A percentile compares a stretch with the other conserved stretches of the same genome.
These are phyloP conservation scores for Myopa tessellatipennis DNA, from an alignment of 2,888 invertebrate species.

Conservation along the genomic window DNA sequence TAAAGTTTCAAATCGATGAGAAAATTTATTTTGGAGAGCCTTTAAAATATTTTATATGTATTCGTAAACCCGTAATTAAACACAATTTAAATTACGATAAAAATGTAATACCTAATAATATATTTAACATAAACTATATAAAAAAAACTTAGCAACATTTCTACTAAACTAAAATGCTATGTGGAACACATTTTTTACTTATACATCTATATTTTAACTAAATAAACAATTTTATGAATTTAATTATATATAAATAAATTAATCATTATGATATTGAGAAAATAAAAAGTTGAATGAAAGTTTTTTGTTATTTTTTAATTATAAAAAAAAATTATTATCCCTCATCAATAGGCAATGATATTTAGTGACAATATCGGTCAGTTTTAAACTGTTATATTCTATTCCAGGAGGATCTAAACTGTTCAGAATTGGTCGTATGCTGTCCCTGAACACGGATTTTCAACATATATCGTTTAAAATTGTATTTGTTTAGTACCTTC, in stretches of 20 bases:
- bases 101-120: conserved; percentile 9
- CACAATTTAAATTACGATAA: conserved; percentile 16
- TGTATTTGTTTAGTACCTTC: too few relatives aligned
- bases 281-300: conserved; percentile 36
- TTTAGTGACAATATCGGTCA: too few relatives aligned
- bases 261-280: conserved; percentile 50
- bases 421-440: too few relatives aligned
- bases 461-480: too few relatives aligned
- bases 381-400: too few relatives aligned
- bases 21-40: conserved; percentile 27
- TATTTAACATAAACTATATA: conserved; percentile 19
- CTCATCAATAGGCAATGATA: background rate
- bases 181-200: conserved; percentile 58
- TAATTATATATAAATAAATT: conserved; percentile 55
- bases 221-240: conserved; percentile 58
- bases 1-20: background rate
- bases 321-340: background rate
- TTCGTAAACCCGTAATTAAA: conserved; percentile 26
- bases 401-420: too few relatives aligned
- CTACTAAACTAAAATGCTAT: conserved; percentile 57
- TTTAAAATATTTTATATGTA: conserved; percentile 30
- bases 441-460: too few relatives aligned
- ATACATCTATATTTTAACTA: conserved; percentile 57
- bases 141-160: conserved; percentile 54
- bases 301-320: background rate